Evolutionary conservation across 2,888 invertebrate genomes (phyloP).

Genomic region (Chymomyza fuscimana): DNA sequence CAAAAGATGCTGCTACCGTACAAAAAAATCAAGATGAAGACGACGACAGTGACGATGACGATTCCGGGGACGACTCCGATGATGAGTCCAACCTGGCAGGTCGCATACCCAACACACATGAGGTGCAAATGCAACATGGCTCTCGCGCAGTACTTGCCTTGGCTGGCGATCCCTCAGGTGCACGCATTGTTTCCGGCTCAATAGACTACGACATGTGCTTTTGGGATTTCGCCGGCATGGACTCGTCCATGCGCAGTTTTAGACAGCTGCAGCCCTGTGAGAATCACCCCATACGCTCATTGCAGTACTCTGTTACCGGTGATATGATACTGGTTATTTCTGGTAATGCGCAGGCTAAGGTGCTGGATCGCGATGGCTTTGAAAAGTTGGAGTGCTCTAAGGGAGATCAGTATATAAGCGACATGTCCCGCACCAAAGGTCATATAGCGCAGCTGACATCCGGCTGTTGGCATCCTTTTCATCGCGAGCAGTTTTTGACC

Average conservation of each 20-base stretch:
- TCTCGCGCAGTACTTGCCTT: constrained; percentile 93
- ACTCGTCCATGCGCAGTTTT: constrained; percentile 93
- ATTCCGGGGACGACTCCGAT: constrained; percentile 82
- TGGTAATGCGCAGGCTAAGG: constrained; percentile 95
- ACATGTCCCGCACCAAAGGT: constrained; percentile 95
- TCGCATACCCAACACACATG: constrained; percentile 87
- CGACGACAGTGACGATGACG: constrained; percentile 61
- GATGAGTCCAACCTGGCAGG: constrained; percentile 79
- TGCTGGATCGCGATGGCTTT: constrained; percentile 96
- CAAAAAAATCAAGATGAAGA: constrained; percentile 41
- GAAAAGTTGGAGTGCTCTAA: constrained; percentile 95
- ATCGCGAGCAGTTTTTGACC: constrained; percentile 95
- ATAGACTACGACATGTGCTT: constrained; percentile 97
- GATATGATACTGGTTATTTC: constrained; percentile 95
- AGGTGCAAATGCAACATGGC: constrained; percentile 94
- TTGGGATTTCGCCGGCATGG: constrained; percentile 99
- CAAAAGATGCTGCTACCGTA: background rate
- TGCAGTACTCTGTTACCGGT: constrained; percentile 95
- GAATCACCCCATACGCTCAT: constrained; percentile 93
- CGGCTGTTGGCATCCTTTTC: constrained; percentile 96
- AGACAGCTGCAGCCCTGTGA: constrained; percentile 96
- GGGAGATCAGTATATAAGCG: constrained; percentile 97
- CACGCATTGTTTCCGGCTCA: constrained; percentile 91
- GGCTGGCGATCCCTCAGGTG: constrained; percentile 96
- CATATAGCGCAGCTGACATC: constrained; percentile 94